Evolutionary conservation across 2,888 invertebrate genomes (phyloP).

Genomic region (Polylopha cassiicola): DNA sequence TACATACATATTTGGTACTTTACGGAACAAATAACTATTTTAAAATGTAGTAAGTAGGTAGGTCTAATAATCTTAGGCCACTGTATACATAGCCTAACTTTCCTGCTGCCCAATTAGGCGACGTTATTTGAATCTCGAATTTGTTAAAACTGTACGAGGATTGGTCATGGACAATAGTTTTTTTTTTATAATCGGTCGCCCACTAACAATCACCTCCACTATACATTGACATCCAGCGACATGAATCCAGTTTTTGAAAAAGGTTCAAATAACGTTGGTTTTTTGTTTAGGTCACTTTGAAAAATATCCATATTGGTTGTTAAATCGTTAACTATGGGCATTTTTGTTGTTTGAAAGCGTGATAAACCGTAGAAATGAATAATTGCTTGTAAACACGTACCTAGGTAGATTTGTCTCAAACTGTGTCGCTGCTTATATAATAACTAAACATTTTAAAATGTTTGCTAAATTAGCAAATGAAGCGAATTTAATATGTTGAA

Average conservation of each 20-base stretch:
- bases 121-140: slow-evolving; percentile 58
- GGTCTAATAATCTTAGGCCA: slow-evolving; percentile 23
- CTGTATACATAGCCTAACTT: slow-evolving; percentile 40
- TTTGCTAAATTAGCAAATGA: too few species aligned
- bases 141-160: slow-evolving; percentile 75
- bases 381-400: slow-evolving; percentile 41
- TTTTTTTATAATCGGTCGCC: slow-evolving; percentile 71
- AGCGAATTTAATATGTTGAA: too few species aligned
- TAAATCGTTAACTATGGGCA: slow-evolving; percentile 63
- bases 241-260: neutral
- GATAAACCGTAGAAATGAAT: slow-evolving; percentile 63
- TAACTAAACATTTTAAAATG: too few species aligned
- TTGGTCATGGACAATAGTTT: slow-evolving; percentile 68
- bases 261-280: slow-evolving; percentile 28
- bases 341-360: slow-evolving; percentile 48
- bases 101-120: slow-evolving; percentile 59
- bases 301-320: slow-evolving; percentile 62
- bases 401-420: slow-evolving; percentile 23
- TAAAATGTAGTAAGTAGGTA: neutral
- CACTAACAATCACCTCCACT: slow-evolving; percentile 44
- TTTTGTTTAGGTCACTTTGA: slow-evolving; percentile 54
- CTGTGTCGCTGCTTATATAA: too few species aligned
- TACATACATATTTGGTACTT: too few species aligned
- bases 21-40: too few species aligned
- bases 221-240: slow-evolving; percentile 27